These are phyloP conservation scores for Harpegnathos saltator DNA, from an alignment of 1,140 invertebrate genomes.

Conservation along the genomic window DNA sequence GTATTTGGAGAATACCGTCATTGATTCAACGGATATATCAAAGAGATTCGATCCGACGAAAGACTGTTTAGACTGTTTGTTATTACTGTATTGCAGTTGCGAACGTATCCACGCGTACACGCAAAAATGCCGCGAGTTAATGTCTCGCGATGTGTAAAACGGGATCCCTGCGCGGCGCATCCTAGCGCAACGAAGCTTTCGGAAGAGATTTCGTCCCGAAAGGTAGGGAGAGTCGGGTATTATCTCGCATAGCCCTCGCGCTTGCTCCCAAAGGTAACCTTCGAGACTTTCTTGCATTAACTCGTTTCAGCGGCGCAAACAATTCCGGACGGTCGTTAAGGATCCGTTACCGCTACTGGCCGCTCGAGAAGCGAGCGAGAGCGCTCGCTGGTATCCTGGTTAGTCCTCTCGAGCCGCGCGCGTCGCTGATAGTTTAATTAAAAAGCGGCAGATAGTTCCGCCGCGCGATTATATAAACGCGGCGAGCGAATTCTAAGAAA, in stretches of 20 bases:
- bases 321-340: slow-evolving; percentile 76
- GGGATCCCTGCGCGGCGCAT: slow-evolving; percentile 26
- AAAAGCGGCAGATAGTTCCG: no score
- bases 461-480: no score
- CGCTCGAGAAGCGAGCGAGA: slow-evolving; percentile 53
- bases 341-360: slow-evolving; percentile 72
- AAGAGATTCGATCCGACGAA: background rate
- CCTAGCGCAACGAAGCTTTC: slow-evolving; percentile 40
- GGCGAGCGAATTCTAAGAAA: slow-evolving; percentile 24
- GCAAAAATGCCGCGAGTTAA: slow-evolving; percentile 19
- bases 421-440: slow-evolving; percentile 73
- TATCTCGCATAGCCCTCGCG: slow-evolving; percentile 67
- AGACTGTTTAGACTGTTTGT: no score
- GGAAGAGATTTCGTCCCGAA: slow-evolving; percentile 66
- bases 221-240: slow-evolving; percentile 71
- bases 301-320: slow-evolving; percentile 76
- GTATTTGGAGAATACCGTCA: background rate
- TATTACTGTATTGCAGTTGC: background rate
- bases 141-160: slow-evolving; percentile 15
- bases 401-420: slow-evolving; percentile 35
- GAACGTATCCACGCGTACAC: background rate
- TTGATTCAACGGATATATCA: background rate
- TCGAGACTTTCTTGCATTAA: slow-evolving; percentile 77
- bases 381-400: slow-evolving; percentile 65
- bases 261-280: slow-evolving; percentile 60